phyloP scores from a whole-genome alignment of 2,113 vertebrate species.

The Prinia subflava region DNA sequence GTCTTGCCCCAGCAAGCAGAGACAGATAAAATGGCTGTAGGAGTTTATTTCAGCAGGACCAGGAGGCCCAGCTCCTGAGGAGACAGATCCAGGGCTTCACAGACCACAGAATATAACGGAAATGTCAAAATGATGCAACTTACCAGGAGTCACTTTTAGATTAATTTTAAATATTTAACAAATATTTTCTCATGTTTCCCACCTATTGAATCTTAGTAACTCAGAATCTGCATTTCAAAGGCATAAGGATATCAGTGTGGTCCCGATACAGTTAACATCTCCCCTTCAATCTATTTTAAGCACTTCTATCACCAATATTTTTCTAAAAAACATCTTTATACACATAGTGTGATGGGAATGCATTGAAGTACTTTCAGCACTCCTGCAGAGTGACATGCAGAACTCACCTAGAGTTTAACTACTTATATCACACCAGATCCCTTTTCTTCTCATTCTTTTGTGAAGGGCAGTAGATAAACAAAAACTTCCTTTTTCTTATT shows the following conservation, averaged over 20 bases:
- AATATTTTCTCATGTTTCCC: background rate
- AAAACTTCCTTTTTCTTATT: background rate
- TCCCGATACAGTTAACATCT: background rate
- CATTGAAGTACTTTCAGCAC: constrained; percentile 10
- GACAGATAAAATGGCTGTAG: background rate
- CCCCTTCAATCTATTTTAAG: background rate
- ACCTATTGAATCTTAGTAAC: background rate
- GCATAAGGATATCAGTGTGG: background rate
- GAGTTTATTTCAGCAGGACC: background rate
- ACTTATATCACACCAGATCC: background rate
- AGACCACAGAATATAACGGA: background rate
- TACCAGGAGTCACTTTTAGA: background rate
- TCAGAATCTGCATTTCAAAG: background rate
- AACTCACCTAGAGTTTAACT: background rate
- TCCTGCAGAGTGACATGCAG: background rate
- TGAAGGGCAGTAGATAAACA: background rate
- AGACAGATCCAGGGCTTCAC: background rate
- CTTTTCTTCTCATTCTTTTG: background rate
- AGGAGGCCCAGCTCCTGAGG: background rate
- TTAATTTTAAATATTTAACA: background rate
- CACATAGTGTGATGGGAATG: background rate
- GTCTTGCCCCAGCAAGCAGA: background rate
- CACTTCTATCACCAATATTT: background rate
- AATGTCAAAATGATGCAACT: background rate
- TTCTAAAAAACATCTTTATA: constrained; percentile 8